phyloP scores from a whole-genome alignment of 1,140 invertebrate genomes.

The Leptinotarsa defecta region DNA sequence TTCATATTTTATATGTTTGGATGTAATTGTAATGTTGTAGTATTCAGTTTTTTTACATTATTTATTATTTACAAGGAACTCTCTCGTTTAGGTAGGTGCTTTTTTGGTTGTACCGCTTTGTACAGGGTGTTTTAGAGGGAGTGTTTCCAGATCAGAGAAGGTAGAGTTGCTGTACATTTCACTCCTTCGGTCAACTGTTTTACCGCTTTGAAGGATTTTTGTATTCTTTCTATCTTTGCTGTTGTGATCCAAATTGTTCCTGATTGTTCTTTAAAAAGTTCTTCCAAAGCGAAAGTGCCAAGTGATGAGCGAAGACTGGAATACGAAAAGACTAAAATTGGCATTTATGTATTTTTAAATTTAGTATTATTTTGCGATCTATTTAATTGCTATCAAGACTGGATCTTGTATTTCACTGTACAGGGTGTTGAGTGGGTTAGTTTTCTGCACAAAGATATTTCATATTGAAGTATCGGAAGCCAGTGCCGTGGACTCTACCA shows the following conservation, averaged over 20 bases:
- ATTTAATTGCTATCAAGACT: conserved; percentile 31
- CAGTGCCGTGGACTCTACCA: too few relatives aligned
- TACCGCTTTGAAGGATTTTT: conserved; percentile 7
- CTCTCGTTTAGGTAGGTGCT: conserved; percentile 1
- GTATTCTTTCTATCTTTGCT: conserved; percentile 12
- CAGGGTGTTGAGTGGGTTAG: conserved; percentile 14
- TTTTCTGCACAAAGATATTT: conserved; percentile 4
- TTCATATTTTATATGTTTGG: conserved; percentile 13
- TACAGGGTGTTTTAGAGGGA: conserved; percentile 18
- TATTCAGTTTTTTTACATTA: conserved; percentile 28
- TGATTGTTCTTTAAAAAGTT: conserved; percentile 14
- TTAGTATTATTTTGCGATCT: conserved; percentile 20
- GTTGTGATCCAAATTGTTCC: conserved; percentile 30
- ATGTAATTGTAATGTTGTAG: conserved; percentile 30
- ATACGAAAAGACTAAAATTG: conserved; percentile 12
- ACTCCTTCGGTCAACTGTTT: background rate
- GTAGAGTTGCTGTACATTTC: conserved; percentile 11
- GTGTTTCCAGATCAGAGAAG: too few relatives aligned
- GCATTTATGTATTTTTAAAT: conserved; percentile 21
- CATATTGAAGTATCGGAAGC: conserved; percentile 13
- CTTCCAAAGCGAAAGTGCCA: conserved; percentile 28
- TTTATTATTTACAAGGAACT: conserved; percentile 26
- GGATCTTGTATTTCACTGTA: conserved; percentile 22
- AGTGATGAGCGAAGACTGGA: conserved; percentile 19
- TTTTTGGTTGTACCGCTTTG: conserved; percentile 17